Evolutionary conservation across 1,140 invertebrate genomes (phyloP).

Genomic region (Nymphalis io): DNA sequence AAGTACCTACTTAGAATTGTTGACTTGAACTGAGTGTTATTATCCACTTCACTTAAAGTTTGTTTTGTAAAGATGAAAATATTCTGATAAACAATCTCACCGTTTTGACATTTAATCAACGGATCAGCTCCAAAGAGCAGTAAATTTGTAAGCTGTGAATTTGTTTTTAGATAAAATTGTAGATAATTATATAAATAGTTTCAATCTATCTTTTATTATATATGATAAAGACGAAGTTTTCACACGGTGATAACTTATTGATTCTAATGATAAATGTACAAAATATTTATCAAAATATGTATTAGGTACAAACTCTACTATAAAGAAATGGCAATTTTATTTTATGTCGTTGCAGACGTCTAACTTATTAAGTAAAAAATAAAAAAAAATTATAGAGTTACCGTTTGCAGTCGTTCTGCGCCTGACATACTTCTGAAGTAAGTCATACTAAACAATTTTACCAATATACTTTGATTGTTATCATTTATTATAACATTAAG

Average conservation of each 20-base stretch:
- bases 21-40: constrained; percentile 26
- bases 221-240: too few species aligned
- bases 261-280: too few species aligned
- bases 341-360: too few species aligned
- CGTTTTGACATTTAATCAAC: constrained; percentile 57
- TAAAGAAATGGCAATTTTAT: too few species aligned
- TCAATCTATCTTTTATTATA: too few species aligned
- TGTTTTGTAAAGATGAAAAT: constrained; percentile 59
- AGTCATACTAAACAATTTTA: constrained; percentile 59
- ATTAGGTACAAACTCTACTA: too few species aligned
- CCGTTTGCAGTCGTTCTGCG: constrained; percentile 49
- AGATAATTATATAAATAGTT: too few species aligned
- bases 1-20: constrained; percentile 27
- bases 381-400: constrained; percentile 24
- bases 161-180: not conserved
- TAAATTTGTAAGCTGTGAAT: constrained; percentile 61
- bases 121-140: constrained; percentile 65
- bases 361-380: not conserved
- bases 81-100: constrained; percentile 53
- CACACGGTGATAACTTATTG: too few species aligned
- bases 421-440: constrained; percentile 51
- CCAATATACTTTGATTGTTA: constrained; percentile 58
- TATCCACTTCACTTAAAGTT: constrained; percentile 47
- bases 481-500: constrained; percentile 63
- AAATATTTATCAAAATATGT: too few species aligned